Evolutionary conservation across 2,797 vertebrate species (phyloP), one percentile per base, ranked within the genome.

Genomic region (Bovichtus diacanthus): DNA sequence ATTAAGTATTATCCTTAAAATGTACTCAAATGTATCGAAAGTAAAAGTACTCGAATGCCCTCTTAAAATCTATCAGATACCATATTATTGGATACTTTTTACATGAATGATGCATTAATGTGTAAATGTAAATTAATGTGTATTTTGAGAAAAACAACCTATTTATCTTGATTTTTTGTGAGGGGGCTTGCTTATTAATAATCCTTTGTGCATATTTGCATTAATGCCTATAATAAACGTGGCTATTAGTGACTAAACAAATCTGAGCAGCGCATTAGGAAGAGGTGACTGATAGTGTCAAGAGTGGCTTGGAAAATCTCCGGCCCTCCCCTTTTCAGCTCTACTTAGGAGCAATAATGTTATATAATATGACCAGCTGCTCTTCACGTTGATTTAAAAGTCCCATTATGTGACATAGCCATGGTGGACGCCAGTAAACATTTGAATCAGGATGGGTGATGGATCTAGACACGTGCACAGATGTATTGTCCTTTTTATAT

Each of bases 331-430:
- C 49, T 34, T 58, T 70, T 72, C 78, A 82, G 76, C 79, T 90
- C 78, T 87, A 66, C 88, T 93, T 89, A 85, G 76, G 74, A 78
- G 88, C 90, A 91, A 84, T 82, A 84, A 83, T 83, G 83, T 94
- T 94, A 94, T 74, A 81, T 93, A 93, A 95, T 81, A 54, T 51
- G 53, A 41, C 91, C 92, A 94, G 94, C 93, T 95, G 94, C 83
- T 86, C 86, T 64, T 73, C 82, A 66, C 78, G 78, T 84, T 70
- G 81, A 85, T 87, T 88, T 87, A 80, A 93, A 93, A 89, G 77
- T 83, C 76, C 58, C 58, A 78, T 73, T 70, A 55, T 79, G 77
- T 16, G 39, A 70, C 67, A 76, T 16, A 53, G 49, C 39, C 50
- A 53, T 51, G 29, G 41, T 60, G 58, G 50, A 56, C 61, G 66